Evolutionary conservation across 2,797 vertebrate genomes (phyloP), one percentile per base, ranked within the genome.

Genomic region (Lateolabrax maculatus): DNA sequence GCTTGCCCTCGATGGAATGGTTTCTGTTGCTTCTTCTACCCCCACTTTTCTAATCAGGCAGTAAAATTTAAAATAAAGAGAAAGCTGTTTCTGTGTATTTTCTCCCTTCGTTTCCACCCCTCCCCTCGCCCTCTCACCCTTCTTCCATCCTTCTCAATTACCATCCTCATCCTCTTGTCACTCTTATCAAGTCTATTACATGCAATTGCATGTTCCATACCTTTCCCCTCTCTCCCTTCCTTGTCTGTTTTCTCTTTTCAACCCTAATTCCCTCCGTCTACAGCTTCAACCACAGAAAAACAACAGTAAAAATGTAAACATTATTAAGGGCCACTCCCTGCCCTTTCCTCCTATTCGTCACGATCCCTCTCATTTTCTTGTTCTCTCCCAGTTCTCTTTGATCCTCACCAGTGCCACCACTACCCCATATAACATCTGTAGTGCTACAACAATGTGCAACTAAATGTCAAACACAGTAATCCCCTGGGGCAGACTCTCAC

Each of bases 161-260:
- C 65, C 55, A 71, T 72, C 66, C 41, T 77, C 58, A 72, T 81
- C 71, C 68, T 81, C 78, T 60, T 81, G 73, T 77, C 75, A 72
- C 67, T 84, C 73, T 84, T 81, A 76, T 87, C 75, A 63, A 67
- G 71, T 81, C 70, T 68, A 81, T 81, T 86, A 81, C 74, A 85
- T 78, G 71, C 66, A 84, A 87, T 79, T 86, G 82, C 68, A 84
- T 53, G 48, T 73, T 49, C 44, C 56, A 55, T 55, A 57, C 62
- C 61, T 41, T 51, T 46, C n/a, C 71, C 71, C 44, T 2, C 39
- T 66, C 25, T 53, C 15, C 51, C 60, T 34, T 57, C 48, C 27
- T 58, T 83, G 37, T 73, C 75, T 48, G 55, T 46, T 76, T 77
- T 57, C 36, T 70, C 60, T 37, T 68, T 56, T 55, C 23, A 75